phyloP scores from a whole-genome alignment of 2,113 vertebrate species.

The Antechinus flavipes region DNA sequence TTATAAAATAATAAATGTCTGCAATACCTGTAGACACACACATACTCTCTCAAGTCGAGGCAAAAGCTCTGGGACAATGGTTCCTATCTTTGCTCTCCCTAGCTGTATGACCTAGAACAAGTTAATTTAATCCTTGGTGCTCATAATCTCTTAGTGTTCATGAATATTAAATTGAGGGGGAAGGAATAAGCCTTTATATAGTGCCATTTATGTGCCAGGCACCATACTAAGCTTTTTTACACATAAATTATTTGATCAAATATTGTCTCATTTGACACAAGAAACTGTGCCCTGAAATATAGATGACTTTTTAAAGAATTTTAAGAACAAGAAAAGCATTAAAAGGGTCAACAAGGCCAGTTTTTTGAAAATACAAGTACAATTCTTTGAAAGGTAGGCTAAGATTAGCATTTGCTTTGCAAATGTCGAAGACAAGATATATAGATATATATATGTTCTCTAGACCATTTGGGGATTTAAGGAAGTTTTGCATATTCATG shows the following conservation, averaged over 20 bases:
- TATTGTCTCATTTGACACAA: not conserved
- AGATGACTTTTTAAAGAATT: not conserved
- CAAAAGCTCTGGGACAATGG: not conserved
- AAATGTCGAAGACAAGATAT: not conserved
- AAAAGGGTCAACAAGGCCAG: not conserved
- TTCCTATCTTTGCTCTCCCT: not conserved
- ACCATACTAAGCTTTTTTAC: not conserved
- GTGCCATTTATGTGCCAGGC: too few relatives aligned
- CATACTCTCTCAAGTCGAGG: not conserved
- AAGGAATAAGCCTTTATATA: not conserved
- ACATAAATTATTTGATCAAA: not conserved
- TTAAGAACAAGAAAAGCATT: not conserved
- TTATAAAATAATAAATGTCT: accelerated
- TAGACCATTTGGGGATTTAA: not conserved
- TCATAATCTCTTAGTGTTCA: not conserved
- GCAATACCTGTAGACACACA: accelerated
- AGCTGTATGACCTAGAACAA: not conserved
- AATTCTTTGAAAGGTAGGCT: not conserved
- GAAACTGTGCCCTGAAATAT: not conserved
- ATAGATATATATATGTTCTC: not conserved
- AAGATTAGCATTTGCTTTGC: not conserved
- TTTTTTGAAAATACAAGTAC: not conserved
- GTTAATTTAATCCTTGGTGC: not conserved
- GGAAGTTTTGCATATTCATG: not conserved
- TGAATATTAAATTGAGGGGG: not conserved